Percentiles rank a stretch among this genome's conserved stretches.
phyloP scores from a whole-genome alignment of 2,113 vertebrate genomes.

The Sturnira hondurensis region DNA sequence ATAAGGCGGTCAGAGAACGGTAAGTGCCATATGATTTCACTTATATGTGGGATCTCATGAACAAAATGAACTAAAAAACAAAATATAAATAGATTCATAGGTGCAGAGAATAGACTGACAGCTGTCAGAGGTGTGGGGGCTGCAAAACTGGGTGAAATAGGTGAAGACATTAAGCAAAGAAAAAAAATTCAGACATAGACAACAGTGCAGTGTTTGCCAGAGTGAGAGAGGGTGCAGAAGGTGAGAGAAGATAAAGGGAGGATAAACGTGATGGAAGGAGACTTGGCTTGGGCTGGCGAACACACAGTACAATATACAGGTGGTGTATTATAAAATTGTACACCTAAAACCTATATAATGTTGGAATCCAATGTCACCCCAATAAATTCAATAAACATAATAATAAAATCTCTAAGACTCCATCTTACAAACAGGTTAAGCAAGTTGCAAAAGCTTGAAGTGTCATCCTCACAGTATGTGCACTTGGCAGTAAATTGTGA shows the following conservation, averaged over 20 bases:
- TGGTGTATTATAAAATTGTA: not conserved
- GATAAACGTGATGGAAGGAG: not conserved
- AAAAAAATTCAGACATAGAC: not conserved
- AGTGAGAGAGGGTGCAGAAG: not conserved
- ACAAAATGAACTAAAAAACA: not conserved
- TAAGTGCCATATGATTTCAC: not conserved
- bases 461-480: not conserved
- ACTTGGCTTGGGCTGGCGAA: not conserved
- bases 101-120: not conserved
- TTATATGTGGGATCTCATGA: not conserved
- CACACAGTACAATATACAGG: not conserved
- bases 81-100: not conserved
- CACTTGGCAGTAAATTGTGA: not conserved
- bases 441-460: slow-evolving; percentile 35
- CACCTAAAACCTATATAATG: not conserved
- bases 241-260: no score
- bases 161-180: not conserved
- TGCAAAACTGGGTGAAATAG: not conserved
- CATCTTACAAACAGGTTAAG: slow-evolving; percentile 36
- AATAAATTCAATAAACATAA: not conserved
- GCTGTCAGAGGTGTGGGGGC: not conserved
- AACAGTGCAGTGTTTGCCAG: not conserved
- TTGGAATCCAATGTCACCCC: not conserved
- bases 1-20: not conserved
- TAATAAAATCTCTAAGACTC: not conserved